Evolutionary conservation across 1,140 invertebrate species (phyloP).

Genomic region (Caerostris darwini): DNA sequence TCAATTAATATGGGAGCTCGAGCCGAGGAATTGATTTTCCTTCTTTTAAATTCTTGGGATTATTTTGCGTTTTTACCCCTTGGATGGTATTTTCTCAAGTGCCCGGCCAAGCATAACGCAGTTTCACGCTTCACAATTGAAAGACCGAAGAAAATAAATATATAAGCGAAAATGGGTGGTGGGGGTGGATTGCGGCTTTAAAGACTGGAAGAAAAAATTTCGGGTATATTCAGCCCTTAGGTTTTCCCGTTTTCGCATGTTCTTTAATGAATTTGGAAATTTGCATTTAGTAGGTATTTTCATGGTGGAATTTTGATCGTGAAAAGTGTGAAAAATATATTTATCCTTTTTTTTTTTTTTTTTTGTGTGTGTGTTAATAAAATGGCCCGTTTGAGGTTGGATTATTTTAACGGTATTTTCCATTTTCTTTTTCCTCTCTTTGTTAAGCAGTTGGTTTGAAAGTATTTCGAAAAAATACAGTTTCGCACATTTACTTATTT

Average conservation of each 20-base stretch:
- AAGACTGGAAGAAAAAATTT: neutral
- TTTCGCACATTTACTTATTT: no score
- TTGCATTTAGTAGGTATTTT: slow-evolving; percentile 18
- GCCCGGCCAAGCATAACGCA: slow-evolving; percentile 5
- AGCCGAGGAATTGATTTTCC: slow-evolving; percentile 55
- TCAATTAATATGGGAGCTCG: slow-evolving; percentile 58
- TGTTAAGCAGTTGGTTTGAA: no score
- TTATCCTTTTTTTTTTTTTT: no score
- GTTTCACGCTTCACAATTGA: neutral
- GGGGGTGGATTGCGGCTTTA: neutral
- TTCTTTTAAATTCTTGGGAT: slow-evolving; percentile 62
- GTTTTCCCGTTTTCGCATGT: neutral
- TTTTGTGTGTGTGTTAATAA: no score
- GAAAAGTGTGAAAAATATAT: neutral
- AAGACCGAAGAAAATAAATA: neutral
- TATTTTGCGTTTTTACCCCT: slow-evolving; percentile 45
- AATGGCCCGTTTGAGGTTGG: no score
- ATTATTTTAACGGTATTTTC: no score
- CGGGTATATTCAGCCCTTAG: neutral
- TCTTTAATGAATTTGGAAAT: slow-evolving; percentile 41
- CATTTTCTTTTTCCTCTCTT: no score
- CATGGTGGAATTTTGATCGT: slow-evolving; percentile 11
- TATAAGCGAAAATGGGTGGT: neutral
- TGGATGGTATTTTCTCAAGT: neutral
- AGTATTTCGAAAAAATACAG: no score